These are phyloP conservation scores for Trichopoda pennipes DNA, from an alignment of 2,888 invertebrate genomes.

Conservation along the genomic window DNA sequence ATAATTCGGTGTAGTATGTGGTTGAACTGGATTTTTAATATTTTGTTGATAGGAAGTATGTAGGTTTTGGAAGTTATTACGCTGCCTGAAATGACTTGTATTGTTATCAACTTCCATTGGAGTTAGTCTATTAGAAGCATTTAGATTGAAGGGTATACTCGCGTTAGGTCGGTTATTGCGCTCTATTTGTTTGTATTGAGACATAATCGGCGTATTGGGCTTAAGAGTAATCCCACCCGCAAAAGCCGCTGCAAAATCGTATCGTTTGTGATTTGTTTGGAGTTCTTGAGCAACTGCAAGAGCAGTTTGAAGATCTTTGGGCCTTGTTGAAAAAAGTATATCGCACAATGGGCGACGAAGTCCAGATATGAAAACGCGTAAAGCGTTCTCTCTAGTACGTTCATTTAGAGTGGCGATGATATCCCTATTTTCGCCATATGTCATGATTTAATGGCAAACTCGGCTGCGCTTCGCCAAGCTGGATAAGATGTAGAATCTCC, in stretches of 20 bases:
- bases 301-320: conserved; percentile 33
- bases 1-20: conserved; percentile 37
- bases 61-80: conserved; percentile 32
- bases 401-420: conserved; percentile 37
- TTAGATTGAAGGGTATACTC: conserved; percentile 14
- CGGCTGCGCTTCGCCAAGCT: conserved; percentile 45
- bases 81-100: conserved; percentile 34
- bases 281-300: conserved; percentile 39
- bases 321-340: conserved; percentile 37
- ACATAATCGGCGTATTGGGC: conserved; percentile 19
- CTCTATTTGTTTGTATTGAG: conserved; percentile 34
- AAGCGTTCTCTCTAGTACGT: conserved; percentile 15
- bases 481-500: conserved; percentile 42
- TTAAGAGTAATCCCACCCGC: conserved; percentile 38
- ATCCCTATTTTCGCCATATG: conserved; percentile 53
- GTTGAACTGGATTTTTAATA: conserved; percentile 29
- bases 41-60: conserved; percentile 36
- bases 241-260: conserved; percentile 45
- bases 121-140: conserved; percentile 17
- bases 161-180: conserved; percentile 25
- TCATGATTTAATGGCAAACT: conserved; percentile 33
- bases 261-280: conserved; percentile 18
- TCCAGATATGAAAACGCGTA: conserved; percentile 37
- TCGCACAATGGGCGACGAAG: conserved; percentile 22
- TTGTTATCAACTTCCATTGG: conserved; percentile 25